phyloP scores from a whole-genome alignment of 2,888 invertebrate species.

The Prenolepis imparis region DNA sequence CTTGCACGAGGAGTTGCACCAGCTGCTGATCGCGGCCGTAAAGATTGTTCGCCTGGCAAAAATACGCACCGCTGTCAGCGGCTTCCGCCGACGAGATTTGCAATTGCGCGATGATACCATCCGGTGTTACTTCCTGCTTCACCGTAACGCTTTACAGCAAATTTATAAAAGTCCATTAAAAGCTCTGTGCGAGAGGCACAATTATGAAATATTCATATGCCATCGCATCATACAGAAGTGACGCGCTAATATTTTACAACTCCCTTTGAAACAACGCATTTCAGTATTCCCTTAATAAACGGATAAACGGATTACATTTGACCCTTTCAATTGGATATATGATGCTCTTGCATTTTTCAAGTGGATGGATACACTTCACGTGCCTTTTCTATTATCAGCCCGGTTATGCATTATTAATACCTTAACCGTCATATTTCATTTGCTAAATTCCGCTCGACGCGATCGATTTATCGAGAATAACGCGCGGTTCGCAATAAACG shows the following conservation, averaged over 20 bases:
- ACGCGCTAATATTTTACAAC: constrained; percentile 26
- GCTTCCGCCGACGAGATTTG: constrained; percentile 91
- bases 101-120: constrained; percentile 91
- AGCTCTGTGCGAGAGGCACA: constrained; percentile 4
- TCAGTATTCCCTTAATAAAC: constrained; percentile 4
- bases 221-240: neutral
- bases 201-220: constrained; percentile 45
- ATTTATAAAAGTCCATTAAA: constrained; percentile 36
- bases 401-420: constrained; percentile 42
- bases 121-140: constrained; percentile 90
- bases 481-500: constrained; percentile 19
- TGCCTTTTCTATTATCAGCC: constrained; percentile 12
- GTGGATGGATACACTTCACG: neutral
- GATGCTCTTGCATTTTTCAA: constrained; percentile 6
- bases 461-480: constrained; percentile 42
- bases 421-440: constrained; percentile 38
- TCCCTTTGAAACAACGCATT: constrained; percentile 5
- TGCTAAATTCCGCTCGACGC: constrained; percentile 27
- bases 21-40: constrained; percentile 91
- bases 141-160: constrained; percentile 86
- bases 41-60: constrained; percentile 92
- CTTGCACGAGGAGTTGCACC: constrained; percentile 91
- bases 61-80: constrained; percentile 92
- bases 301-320: constrained; percentile 28
- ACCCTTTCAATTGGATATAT: constrained; percentile 19